Conservation (phyloP, 2,797 vertebrate species). For the Alectoris magna region DNA sequence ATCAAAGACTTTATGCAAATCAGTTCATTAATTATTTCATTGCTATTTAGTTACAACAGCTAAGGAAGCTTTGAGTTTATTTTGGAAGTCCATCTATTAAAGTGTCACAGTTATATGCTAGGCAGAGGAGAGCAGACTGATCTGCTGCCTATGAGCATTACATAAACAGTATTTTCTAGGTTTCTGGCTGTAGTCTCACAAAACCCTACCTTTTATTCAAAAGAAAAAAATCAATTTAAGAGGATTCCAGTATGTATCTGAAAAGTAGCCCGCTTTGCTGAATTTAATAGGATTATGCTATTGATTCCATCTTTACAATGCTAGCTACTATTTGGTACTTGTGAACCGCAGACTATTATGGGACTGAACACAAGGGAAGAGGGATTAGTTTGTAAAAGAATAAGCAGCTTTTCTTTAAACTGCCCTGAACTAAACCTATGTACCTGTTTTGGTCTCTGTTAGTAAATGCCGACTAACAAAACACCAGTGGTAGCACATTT, state of each 20-base stretch:
- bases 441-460: constrained; percentile 61
- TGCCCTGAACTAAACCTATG: constrained; percentile 25
- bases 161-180: background rate
- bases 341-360: constrained; percentile 74
- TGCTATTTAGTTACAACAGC: background rate
- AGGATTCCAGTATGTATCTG: constrained; percentile 74
- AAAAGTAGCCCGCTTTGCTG: constrained; percentile 74
- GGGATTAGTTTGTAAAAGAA: constrained; percentile 84
- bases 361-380: constrained; percentile 84
- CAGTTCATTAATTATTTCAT: background rate
- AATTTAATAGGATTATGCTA: constrained; percentile 82
- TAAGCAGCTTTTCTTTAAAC: constrained; percentile 72
- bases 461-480: constrained; percentile 56
- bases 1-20: background rate
- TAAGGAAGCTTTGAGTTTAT: background rate
- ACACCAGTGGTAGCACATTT: background rate
- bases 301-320: constrained; percentile 76
- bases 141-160: constrained; percentile 19
- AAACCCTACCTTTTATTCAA: constrained; percentile 67
- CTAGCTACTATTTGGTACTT: constrained; percentile 64
- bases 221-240: constrained; percentile 72
- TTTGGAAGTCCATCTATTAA: background rate
- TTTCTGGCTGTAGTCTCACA: constrained; percentile 39
- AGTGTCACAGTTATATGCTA: background rate
- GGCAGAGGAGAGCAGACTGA: background rate